phyloP scores from a whole-genome alignment of 1,140 invertebrate genomes.

The Drosophila pseudoobscura region DNA sequence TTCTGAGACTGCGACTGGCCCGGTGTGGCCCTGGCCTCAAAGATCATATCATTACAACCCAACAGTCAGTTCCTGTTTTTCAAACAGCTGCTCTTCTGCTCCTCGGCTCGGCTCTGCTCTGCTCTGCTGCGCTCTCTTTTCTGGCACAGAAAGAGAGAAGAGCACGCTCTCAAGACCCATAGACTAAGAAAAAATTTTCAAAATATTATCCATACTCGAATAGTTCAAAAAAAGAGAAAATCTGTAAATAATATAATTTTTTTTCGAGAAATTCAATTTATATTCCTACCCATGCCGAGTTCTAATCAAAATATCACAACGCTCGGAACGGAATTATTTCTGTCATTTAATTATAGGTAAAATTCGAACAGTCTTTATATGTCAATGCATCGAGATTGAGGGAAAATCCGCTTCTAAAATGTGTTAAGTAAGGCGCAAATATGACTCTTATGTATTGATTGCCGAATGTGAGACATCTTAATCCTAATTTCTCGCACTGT shows the following conservation, averaged over 20 bases:
- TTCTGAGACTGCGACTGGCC: slow-evolving; percentile 70
- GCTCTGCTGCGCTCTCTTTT: slow-evolving; percentile 1
- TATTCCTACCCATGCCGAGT: too few relatives aligned
- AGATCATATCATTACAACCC: slow-evolving; percentile 52
- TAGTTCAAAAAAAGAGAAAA: too few relatives aligned
- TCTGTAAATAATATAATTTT: too few relatives aligned
- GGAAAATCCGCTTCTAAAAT: background rate
- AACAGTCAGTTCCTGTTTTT: slow-evolving; percentile 47
- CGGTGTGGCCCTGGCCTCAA: slow-evolving; percentile 74
- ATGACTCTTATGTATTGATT: slow-evolving; percentile 1
- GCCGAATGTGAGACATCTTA: too few relatives aligned
- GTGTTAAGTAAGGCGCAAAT: too few relatives aligned
- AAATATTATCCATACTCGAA: background rate
- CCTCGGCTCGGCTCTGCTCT: background rate
- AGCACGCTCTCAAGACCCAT: background rate
- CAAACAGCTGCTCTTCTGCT: slow-evolving; percentile 44
- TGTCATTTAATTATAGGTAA: too few relatives aligned
- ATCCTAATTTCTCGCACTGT: too few relatives aligned
- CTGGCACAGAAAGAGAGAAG: slow-evolving; percentile 3
- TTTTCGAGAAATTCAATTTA: background rate
- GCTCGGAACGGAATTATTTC: too few relatives aligned
- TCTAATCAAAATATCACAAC: too few relatives aligned
- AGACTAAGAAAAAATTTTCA: too few relatives aligned
- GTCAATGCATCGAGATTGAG: too few relatives aligned
- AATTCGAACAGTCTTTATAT: too few relatives aligned